These are phyloP conservation scores for Micrasema minimum DNA, from an alignment of 1,140 invertebrate genomes.

Conservation along the genomic window DNA sequence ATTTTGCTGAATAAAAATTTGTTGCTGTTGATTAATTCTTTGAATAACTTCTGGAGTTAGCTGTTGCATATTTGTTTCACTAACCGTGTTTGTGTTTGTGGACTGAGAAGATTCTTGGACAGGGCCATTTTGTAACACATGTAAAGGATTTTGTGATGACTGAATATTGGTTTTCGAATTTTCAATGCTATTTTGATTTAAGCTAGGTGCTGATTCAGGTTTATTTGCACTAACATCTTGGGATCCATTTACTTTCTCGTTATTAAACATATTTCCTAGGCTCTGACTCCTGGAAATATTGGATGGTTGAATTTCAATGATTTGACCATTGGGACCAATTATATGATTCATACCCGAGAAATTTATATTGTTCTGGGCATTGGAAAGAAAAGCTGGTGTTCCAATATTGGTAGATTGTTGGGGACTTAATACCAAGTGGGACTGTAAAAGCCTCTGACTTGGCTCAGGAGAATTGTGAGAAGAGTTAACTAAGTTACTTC, in stretches of 20 bases:
- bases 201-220: not conserved
- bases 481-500: slow-evolving; percentile 28
- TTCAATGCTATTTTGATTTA: slow-evolving; percentile 9
- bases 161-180: too few relatives aligned
- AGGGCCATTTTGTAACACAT: slow-evolving; percentile 38
- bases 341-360: slow-evolving; percentile 58
- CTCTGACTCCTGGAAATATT: slow-evolving; percentile 57
- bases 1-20: slow-evolving; percentile 68
- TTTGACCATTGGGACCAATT: slow-evolving; percentile 68
- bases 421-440: slow-evolving; percentile 45
- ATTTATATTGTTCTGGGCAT: slow-evolving; percentile 23
- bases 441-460: slow-evolving; percentile 42
- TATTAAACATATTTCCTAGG: slow-evolving; percentile 41
- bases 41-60: slow-evolving; percentile 68
- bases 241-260: slow-evolving; percentile 29
- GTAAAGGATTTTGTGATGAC: too few relatives aligned
- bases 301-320: slow-evolving; percentile 67
- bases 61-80: slow-evolving; percentile 57
- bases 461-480: slow-evolving; percentile 23
- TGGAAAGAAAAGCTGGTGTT: not conserved
- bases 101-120: slow-evolving; percentile 30
- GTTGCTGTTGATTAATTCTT: slow-evolving; percentile 70
- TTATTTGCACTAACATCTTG: slow-evolving; percentile 21
- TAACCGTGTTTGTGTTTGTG: slow-evolving; percentile 56
- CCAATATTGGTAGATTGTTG: slow-evolving; percentile 33